Percentiles rank a stretch among this genome's conserved stretches.
These are phyloP conservation scores for Syrphus vitripennis DNA, from an alignment of 2,888 invertebrate genomes.

Conservation along the genomic window DNA sequence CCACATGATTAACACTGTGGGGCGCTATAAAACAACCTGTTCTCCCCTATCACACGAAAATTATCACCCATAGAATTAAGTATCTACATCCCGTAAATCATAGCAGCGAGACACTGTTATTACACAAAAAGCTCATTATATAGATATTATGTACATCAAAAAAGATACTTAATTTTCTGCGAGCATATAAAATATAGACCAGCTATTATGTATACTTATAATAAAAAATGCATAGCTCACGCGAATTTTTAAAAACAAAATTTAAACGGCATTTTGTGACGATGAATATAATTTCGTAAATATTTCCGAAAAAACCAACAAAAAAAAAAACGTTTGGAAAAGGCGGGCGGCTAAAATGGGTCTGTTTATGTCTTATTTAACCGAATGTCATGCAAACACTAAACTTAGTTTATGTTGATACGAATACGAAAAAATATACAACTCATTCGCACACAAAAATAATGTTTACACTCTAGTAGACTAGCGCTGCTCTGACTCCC, in stretches of 20 bases:
- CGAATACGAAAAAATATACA: constrained; percentile 67
- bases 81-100: constrained; percentile 62
- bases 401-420: constrained; percentile 72
- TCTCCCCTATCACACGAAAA: constrained; percentile 52
- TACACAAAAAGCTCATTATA: constrained; percentile 34
- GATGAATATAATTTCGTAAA: neutral
- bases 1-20: constrained; percentile 52
- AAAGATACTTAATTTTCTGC: constrained; percentile 4
- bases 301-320: neutral
- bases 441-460: constrained; percentile 59
- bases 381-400: constrained; percentile 77
- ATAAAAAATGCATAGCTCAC: constrained; percentile 18
- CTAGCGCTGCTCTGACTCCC: constrained; percentile 57
- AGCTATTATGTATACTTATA: constrained; percentile 14
- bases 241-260: neutral
- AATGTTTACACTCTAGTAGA: constrained; percentile 51
- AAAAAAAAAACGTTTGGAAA: constrained; percentile 1
- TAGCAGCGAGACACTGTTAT: constrained; percentile 17
- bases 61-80: constrained; percentile 40
- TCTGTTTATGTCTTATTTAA: constrained; percentile 73
- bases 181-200: neutral
- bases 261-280: neutral
- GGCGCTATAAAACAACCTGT: constrained; percentile 65
- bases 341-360: constrained; percentile 50
- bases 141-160: neutral